Percentiles rank a stretch among this genome's conserved stretches.
These are phyloP conservation scores for Dasysyrphus albostriatus DNA, from an alignment of 2,888 invertebrate genomes.

Conservation along the genomic window DNA sequence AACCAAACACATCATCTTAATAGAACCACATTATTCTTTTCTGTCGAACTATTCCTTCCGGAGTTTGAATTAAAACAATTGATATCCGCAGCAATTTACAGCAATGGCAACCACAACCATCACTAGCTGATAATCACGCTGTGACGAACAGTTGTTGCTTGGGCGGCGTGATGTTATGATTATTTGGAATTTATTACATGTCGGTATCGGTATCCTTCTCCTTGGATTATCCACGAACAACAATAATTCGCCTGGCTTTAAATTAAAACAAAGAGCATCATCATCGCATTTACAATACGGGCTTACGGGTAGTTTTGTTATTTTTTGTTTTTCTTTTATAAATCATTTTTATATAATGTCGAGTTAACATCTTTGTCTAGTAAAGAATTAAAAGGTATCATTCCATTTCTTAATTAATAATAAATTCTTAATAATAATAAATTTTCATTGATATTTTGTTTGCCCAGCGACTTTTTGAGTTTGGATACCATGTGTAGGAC, in stretches of 20 bases:
- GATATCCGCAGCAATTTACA: constrained; percentile 65
- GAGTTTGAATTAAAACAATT: constrained; percentile 69
- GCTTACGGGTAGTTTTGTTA: constrained; percentile 16
- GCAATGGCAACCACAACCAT: constrained; percentile 20
- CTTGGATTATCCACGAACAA: constrained; percentile 36
- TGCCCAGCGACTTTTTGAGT: not conserved
- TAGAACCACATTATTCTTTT: constrained; percentile 34
- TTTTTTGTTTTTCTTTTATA: not conserved
- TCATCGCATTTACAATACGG: constrained; percentile 38
- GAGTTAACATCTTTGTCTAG: not conserved
- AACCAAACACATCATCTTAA: constrained; percentile 41
- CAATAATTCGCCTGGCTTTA: constrained; percentile 38
- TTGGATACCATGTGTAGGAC: too few species aligned
- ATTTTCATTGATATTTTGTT: not conserved
- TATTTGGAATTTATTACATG: constrained; percentile 64
- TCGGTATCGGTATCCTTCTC: constrained; percentile 41
- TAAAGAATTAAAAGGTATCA: not conserved
- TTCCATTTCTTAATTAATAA: not conserved
- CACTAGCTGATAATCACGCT: constrained; percentile 35
- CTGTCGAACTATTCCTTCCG: constrained; percentile 59
- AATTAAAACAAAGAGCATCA: constrained; percentile 57
- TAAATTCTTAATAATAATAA: not conserved
- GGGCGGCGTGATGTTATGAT: constrained; percentile 45
- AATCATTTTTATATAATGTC: not conserved
- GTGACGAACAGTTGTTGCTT: constrained; percentile 33